phyloP scores from a whole-genome alignment of 2,113 vertebrate genomes.

The Bettongia penicillata region DNA sequence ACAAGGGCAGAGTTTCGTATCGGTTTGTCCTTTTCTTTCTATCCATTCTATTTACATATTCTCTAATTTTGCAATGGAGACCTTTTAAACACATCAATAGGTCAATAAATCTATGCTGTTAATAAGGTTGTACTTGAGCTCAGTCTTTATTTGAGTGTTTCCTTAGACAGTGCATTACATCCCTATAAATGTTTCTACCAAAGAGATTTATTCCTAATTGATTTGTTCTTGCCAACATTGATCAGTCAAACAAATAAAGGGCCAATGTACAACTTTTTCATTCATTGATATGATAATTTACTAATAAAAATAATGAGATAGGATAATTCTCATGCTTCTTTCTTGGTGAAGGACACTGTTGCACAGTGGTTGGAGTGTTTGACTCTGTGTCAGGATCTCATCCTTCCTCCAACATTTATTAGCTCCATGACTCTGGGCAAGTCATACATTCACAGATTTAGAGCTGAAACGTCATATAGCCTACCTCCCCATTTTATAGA shows the following conservation, averaged over 20 bases:
- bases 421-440: neutral
- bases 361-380: neutral
- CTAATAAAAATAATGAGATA: conserved; percentile 37
- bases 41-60: conserved; percentile 82
- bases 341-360: neutral
- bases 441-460: neutral
- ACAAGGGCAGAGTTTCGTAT: conserved; percentile 57
- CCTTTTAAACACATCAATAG: conserved; percentile 80
- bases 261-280: conserved; percentile 65
- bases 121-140: conserved; percentile 79
- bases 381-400: neutral
- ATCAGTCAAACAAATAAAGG: conserved; percentile 72
- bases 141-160: conserved; percentile 74
- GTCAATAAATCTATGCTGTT: conserved; percentile 84
- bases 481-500: neutral
- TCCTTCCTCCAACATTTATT: neutral
- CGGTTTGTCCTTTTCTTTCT: conserved; percentile 77
- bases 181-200: conserved; percentile 74
- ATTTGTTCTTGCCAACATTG: conserved; percentile 70
- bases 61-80: conserved; percentile 79
- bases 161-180: conserved; percentile 71
- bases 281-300: conserved; percentile 43
- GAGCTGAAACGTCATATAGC: neutral
- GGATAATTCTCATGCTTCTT: conserved; percentile 6
- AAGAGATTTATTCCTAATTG: conserved; percentile 76